phyloP scores from a whole-genome alignment of 2,113 vertebrate species.

The Etia nguti region DNA sequence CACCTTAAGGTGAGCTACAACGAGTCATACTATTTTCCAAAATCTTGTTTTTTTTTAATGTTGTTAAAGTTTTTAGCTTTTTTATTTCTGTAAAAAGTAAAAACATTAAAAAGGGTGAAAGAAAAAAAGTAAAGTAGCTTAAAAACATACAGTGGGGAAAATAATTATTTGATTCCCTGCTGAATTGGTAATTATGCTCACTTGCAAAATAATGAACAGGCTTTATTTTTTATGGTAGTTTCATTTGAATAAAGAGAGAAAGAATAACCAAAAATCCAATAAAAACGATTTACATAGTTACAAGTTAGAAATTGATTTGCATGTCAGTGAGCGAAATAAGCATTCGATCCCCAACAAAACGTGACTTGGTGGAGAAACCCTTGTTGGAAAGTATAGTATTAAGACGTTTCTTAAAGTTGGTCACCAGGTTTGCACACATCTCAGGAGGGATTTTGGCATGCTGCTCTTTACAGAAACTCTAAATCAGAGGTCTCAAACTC shows the following conservation, averaged over 20 bases:
- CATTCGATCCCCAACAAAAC: neutral
- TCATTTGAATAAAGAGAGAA: neutral
- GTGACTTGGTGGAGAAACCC: too few species aligned
- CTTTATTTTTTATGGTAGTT: neutral
- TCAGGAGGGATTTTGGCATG: too few species aligned
- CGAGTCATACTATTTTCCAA: neutral
- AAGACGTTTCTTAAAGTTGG: too few species aligned
- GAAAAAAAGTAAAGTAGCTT: rapidly evolving
- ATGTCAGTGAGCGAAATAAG: neutral
- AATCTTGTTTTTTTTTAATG: neutral
- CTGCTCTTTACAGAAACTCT: too few species aligned
- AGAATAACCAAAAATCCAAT: neutral
- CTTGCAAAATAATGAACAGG: neutral
- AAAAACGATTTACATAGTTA: neutral
- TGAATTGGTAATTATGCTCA: neutral
- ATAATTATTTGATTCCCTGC: neutral
- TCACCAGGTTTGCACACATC: too few species aligned
- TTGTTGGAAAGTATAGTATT: too few species aligned
- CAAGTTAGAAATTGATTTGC: neutral
- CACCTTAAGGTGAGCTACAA: neutral
- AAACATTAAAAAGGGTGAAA: neutral
- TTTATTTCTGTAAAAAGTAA: neutral
- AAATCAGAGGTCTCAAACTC: too few species aligned
- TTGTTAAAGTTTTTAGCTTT: neutral
- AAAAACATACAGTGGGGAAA: neutral